phyloP scores from a whole-genome alignment of 2,888 invertebrate genomes.

The Leuctra nigra region DNA sequence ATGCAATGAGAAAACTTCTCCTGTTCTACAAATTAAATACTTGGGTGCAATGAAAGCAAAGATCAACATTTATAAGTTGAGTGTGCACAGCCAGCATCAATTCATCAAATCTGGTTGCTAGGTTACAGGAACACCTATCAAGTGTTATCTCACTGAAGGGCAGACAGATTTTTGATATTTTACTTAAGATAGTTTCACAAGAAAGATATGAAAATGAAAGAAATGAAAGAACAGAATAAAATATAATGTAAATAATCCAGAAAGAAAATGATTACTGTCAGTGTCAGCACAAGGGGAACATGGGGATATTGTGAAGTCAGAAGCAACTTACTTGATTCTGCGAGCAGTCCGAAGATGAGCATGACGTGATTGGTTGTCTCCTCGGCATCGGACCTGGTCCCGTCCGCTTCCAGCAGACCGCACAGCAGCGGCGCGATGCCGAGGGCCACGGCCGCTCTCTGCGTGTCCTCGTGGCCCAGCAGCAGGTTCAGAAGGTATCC shows the following conservation, averaged over 20 bases:
- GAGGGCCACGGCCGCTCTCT: slow-evolving; percentile 44
- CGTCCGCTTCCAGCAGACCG: slow-evolving; percentile 42
- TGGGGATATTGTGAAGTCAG: not conserved
- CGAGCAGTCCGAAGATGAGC: slow-evolving; percentile 44
- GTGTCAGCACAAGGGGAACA: not conserved
- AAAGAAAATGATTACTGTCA: not conserved
- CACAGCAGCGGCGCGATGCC: slow-evolving; percentile 45
- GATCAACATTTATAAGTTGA: no score
- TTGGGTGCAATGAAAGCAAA: no score
- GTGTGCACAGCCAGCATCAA: no score
- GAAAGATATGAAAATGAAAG: no score
- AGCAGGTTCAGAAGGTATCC: slow-evolving; percentile 76
- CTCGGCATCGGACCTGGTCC: slow-evolving; percentile 38
- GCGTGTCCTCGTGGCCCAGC: slow-evolving; percentile 62
- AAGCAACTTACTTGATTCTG: slow-evolving; percentile 41
- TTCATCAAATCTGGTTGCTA: no score
- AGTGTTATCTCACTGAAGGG: no score
- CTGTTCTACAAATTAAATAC: no score
- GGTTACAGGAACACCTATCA: no score
- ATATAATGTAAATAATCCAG: not conserved
- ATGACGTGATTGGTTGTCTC: slow-evolving; percentile 46
- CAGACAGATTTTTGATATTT: no score
- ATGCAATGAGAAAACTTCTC: no score
- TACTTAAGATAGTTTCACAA: no score
- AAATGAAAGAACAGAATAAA: no score